Evolutionary conservation across 2,113 vertebrate species (phyloP), one percentile per base, ranked within the genome.

Genomic region (Amia ocellicauda): DNA sequence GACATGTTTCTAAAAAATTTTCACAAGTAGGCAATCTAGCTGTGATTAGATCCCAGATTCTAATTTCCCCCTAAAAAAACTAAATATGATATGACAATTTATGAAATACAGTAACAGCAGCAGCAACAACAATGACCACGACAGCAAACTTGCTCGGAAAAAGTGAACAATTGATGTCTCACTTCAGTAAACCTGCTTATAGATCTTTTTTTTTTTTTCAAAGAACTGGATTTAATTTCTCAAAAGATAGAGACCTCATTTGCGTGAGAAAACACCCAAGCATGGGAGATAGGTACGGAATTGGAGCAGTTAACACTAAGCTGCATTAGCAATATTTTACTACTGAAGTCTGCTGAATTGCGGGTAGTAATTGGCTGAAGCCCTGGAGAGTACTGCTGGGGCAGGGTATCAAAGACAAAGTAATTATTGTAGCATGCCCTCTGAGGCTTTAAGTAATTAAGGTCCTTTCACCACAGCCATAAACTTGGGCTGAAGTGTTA

Each of bases 391-490:
- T 50, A 22, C 19, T 66, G 31, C 57, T 23, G 24, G 64, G 64
- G 16, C 26, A 53, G 52, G 57, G 64, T 28, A 29, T 60, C 64
- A 29, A 60, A 28, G 54, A 60, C 64, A 66, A 60, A 66, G 57
- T 60, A 53, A 66, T 60, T 60, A 66, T 58, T 60, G 22, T 53
- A 60, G 64, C 49, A 43, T 29, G 22, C 17, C 57, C 49, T 54
- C 42, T 8, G 56, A 66, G 64, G 64, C 14, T 60, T 66, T 24
- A 26, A 49, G 58, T 60, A 60, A 60, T 60, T 59, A 66, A 57
- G 56, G 20, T 57, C 23, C 47, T 59, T 60, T 60, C 56, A 59
- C 8, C 23, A 26, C 9, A 28, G 64, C 56, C n/a, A 17, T 52
- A 42, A 60, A 60, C 57, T 66, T 59, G 28, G 7, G 27, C 20